A percentile compares a stretch with the other conserved stretches of the same genome.
Evolutionary conservation across 2,797 vertebrate genomes (phyloP).

Genomic region (Sylvilagus floridanus): DNA sequence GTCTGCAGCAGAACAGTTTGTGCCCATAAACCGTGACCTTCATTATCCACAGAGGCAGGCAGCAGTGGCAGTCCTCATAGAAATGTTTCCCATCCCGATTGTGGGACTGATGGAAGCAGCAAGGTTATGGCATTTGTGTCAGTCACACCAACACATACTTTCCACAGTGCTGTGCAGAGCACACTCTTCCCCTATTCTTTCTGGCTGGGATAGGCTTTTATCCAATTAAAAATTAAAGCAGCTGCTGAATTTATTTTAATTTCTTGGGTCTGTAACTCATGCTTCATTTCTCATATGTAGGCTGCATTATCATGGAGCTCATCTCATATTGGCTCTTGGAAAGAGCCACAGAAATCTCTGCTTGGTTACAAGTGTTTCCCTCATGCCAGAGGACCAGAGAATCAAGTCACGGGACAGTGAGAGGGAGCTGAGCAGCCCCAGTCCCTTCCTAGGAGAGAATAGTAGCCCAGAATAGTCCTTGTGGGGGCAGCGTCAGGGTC

Average conservation of each 20-base stretch:
- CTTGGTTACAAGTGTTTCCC: constrained; percentile 53
- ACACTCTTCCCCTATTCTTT: constrained; percentile 45
- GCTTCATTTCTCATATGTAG: constrained; percentile 75
- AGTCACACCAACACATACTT: constrained; percentile 10
- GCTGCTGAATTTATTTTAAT: constrained; percentile 74
- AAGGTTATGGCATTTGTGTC: background rate
- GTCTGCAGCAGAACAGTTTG: constrained; percentile 62
- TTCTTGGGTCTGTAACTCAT: constrained; percentile 67
- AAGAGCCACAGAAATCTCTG: constrained; percentile 67
- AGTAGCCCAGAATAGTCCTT: too few relatives aligned
- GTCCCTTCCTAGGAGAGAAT: too few relatives aligned
- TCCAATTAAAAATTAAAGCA: constrained; percentile 82
- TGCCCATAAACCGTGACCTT: constrained; percentile 77
- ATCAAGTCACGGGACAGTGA: background rate
- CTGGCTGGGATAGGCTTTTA: constrained; percentile 49
- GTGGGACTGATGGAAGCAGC: background rate
- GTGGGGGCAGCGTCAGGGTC: background rate
- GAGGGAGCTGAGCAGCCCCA: background rate
- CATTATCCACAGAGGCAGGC: constrained; percentile 47
- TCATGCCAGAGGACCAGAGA: background rate
- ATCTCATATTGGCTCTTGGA: constrained; percentile 61
- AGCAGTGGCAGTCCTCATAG: constrained; percentile 13
- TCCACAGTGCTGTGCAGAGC: constrained; percentile 11
- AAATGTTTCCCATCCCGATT: constrained; percentile 34
- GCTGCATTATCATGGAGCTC: constrained; percentile 43